Evolutionary conservation across 2,113 vertebrate species (phyloP), one percentile per base, ranked within the genome.

Genomic region (Epinephelus moara): DNA sequence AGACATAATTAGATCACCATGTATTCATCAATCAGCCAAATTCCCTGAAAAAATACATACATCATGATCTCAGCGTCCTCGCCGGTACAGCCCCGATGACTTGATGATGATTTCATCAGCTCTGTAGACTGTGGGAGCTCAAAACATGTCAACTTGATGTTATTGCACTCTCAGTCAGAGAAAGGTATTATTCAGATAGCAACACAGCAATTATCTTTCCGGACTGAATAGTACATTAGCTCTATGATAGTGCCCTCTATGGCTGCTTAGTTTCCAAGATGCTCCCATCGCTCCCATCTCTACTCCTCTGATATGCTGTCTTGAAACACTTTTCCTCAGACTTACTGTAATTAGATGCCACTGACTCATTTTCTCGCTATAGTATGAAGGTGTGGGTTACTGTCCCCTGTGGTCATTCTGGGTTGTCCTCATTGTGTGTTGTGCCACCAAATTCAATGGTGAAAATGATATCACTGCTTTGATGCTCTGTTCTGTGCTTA

Each of bases 381-480:
- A 40, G 71, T 30, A 18, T 59, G 6, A 62, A 18, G 81, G 83
- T 85, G 89, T 89, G 66, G 77, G 78, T 93, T 93, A 90, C 91
- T 72, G 57, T 75, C 30, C 67, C 92, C 89, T 77, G 66, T 85
- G 87, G 92, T 59, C 78, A 56, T 67, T 12, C 14, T 60, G 68
- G 49, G 11, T 73, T 50, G 23, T 2, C 0, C 23, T 87, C 60
- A 84, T 91, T 91, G 76, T 91, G 61, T 0, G 57, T 77, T 72
- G 42, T 57, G 69, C 12, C 55, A 4, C 55, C 47, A 19, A 78
- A 91, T 85, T 93, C 79, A 59, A 40, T 53, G 19, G 21, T 72
- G 88, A 92, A 89, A 74, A 79, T 82, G 85, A 94, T 92, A 92
- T 87, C 47, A 19, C 17, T 15, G 45, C 92, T 93, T 92, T 93